These are phyloP conservation scores for Eilema depressum DNA, from an alignment of 2,888 invertebrate species.

Conservation along the genomic window DNA sequence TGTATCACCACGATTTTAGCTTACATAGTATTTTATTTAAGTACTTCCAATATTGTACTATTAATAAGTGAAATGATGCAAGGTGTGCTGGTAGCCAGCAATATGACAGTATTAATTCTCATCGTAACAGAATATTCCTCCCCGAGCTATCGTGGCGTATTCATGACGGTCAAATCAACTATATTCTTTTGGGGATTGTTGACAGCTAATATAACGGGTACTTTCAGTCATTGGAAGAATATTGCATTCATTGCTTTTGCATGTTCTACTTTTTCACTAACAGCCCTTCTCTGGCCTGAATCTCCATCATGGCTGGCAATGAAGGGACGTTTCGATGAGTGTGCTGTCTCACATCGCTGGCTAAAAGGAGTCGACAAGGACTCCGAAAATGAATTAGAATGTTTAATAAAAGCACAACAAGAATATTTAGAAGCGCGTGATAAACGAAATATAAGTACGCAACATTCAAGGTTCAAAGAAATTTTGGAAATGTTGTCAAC, in stretches of 20 bases:
- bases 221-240: conserved; percentile 57
- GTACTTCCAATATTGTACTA: conserved; percentile 50
- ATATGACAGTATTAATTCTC: conserved; percentile 47
- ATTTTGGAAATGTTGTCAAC: conserved; percentile 48
- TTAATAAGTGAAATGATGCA: conserved; percentile 58
- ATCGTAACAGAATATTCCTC: conserved; percentile 57
- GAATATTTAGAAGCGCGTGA: conserved; percentile 45
- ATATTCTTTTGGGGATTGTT: conserved; percentile 57
- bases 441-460: conserved; percentile 29
- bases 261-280: conserved; percentile 51
- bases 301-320: conserved; percentile 69
- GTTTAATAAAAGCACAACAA: conserved; percentile 57
- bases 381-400: conserved; percentile 58
- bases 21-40: conserved; percentile 54
- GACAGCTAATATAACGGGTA: conserved; percentile 59
- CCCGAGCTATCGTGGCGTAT: conserved; percentile 55
- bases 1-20: conserved; percentile 49
- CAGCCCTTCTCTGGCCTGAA: conserved; percentile 61
- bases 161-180: conserved; percentile 56
- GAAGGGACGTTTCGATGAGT: conserved; percentile 62
- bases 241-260: conserved; percentile 54
- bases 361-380: conserved; percentile 58
- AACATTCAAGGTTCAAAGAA: conserved; percentile 41
- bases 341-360: conserved; percentile 60
- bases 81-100: conserved; percentile 51